These are phyloP conservation scores for Andricus quercusramuli DNA, from an alignment of 2,888 invertebrate genomes.

Conservation along the genomic window DNA sequence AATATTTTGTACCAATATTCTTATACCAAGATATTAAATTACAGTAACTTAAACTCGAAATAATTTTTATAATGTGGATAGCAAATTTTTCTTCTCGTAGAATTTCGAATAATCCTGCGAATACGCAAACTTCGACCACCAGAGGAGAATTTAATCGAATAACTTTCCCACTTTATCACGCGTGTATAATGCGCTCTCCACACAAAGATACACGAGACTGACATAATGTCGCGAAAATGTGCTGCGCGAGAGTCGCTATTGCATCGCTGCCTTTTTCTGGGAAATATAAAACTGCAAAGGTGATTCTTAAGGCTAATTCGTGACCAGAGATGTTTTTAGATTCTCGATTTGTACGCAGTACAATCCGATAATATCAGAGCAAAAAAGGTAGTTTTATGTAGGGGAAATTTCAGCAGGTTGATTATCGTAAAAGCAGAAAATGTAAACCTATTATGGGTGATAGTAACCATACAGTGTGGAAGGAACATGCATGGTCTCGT, in stretches of 20 bases:
- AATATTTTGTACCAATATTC: no score
- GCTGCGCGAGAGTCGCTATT: background rate
- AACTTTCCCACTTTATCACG: background rate
- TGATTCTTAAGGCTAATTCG: background rate
- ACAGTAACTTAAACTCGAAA: no score
- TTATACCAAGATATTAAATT: no score
- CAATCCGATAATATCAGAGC: no score
- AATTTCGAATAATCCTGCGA: background rate
- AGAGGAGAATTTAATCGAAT: background rate
- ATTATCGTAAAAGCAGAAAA: background rate
- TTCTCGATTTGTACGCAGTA: no score
- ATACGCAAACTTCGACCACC: background rate
- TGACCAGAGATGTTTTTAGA: background rate
- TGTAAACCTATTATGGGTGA: background rate
- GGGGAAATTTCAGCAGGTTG: background rate
- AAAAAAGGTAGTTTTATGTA: no score
- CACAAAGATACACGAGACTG: background rate
- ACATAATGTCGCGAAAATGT: background rate
- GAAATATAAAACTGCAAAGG: background rate
- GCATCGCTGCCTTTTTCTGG: background rate
- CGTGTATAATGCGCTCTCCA: background rate
- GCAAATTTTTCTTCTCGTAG: background rate
- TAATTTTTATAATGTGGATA: no score
- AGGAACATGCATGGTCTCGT: conserved; percentile 7
- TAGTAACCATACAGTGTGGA: background rate